Evolutionary conservation across 2,113 vertebrate species (phyloP).

Genomic region (Leptobrachium ailaonicum): DNA sequence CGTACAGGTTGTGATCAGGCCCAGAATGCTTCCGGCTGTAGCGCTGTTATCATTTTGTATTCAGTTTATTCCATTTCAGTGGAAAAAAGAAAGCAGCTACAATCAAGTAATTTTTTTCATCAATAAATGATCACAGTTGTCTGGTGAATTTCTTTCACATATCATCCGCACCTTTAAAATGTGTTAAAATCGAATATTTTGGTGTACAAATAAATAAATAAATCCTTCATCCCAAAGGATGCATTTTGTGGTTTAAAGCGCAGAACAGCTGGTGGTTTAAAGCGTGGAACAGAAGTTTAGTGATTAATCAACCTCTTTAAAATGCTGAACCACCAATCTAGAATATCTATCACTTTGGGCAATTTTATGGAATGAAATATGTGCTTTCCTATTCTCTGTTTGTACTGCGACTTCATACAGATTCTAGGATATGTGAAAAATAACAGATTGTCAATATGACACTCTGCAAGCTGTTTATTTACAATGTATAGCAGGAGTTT

Average conservation of each 20-base stretch:
- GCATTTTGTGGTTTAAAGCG: conserved; percentile 68
- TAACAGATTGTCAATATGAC: not conserved
- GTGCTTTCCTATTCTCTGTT: conserved; percentile 33
- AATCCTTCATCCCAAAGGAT: conserved; percentile 60
- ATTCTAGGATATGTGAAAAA: not conserved
- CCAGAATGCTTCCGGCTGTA: no score
- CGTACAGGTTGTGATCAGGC: no score
- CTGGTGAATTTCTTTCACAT: conserved; percentile 57
- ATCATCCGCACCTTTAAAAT: conserved; percentile 50
- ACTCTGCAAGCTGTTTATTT: not conserved
- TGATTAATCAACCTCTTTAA: conserved; percentile 72
- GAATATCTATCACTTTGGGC: conserved; percentile 36
- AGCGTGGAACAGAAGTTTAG: conserved; percentile 66
- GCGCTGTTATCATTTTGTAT: no score
- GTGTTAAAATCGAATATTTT: conserved; percentile 54
- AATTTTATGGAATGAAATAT: conserved; percentile 53
- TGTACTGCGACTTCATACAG: conserved; percentile 6
- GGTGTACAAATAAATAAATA: conserved; percentile 45
- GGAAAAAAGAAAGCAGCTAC: no score
- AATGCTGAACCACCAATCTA: conserved; percentile 62
- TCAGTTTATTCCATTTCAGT: no score
- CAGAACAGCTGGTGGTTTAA: conserved; percentile 72
- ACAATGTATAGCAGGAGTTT: not conserved
- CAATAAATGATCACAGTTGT: no score
- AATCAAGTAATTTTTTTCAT: no score